Percentiles rank a stretch among this genome's conserved stretches.
phyloP scores from a whole-genome alignment of 2,113 vertebrate species.

The Oncorhynchus kisutch region DNA sequence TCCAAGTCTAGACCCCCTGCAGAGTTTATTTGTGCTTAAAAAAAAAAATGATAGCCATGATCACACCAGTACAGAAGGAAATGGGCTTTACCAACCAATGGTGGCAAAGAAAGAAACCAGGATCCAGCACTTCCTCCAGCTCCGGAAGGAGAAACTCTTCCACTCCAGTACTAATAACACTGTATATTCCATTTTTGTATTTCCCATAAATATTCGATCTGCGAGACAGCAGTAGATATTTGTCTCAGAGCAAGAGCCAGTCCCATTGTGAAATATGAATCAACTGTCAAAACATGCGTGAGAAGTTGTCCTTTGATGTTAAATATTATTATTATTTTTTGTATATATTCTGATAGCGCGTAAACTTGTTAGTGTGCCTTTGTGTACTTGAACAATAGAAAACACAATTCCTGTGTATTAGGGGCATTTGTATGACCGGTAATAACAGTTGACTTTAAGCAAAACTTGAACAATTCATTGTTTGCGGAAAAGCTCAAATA shows the following conservation, averaged over 20 bases:
- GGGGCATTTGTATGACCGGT: constrained; percentile 21
- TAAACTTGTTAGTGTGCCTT: constrained; percentile 10
- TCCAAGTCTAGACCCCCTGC: too few relatives aligned
- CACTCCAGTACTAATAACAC: neutral
- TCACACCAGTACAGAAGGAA: neutral
- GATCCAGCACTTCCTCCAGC: neutral
- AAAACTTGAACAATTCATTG: constrained; percentile 34
- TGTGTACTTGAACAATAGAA: constrained; percentile 27
- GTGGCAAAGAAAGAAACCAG: neutral
- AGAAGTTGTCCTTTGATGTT: constrained; percentile 2
- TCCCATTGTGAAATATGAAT: constrained; percentile 42
- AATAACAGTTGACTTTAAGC: constrained; percentile 29
- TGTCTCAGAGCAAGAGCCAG: neutral
- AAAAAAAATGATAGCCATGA: too few relatives aligned
- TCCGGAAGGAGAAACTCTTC: neutral
- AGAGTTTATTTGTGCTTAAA: too few relatives aligned
- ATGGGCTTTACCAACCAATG: neutral
- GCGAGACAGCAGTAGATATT: constrained; percentile 16
- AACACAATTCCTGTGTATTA: constrained; percentile 37
- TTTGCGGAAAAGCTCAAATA: constrained; percentile 15
- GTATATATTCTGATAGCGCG: neutral
- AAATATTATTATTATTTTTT: neutral
- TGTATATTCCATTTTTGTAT: too few relatives aligned
- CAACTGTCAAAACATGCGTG: constrained; percentile 11
- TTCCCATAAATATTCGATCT: constrained; percentile 3